Conservation (phyloP, 2,888 invertebrate genomes). For the Malthinus seriepunctatus region DNA sequence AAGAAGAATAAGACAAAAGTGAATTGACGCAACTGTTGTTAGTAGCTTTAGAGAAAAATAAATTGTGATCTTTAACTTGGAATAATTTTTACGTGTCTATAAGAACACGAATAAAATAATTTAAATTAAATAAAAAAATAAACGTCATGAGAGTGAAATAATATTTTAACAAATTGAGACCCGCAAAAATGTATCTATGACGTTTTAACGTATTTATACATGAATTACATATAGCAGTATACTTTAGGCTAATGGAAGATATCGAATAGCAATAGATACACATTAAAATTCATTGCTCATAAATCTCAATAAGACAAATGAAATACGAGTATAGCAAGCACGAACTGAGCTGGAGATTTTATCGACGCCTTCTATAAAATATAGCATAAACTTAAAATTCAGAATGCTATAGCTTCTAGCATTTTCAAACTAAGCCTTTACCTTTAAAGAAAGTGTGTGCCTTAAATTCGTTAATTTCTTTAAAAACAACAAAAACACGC, state of each 20-base stretch:
- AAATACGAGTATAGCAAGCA: conserved; percentile 31
- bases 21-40: not conserved
- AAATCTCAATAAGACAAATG: conserved; percentile 37
- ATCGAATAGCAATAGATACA: conserved; percentile 34
- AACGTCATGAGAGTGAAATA: not conserved
- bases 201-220: conserved; percentile 19
- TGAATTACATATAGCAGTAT: conserved; percentile 28
- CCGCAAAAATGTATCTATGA: conserved; percentile 16
- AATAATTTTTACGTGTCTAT: not conserved
- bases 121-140: conserved; percentile 1
- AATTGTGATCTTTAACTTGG: not conserved
- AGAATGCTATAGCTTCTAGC: conserved; percentile 2
- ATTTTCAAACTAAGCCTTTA: conserved; percentile 3
- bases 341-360: conserved; percentile 27
- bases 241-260: conserved; percentile 28
- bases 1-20: conserved; percentile 6
- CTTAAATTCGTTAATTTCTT: too few species aligned
- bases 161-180: not conserved
- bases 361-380: conserved; percentile 26
- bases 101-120: not conserved
- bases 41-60: not conserved
- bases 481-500: not conserved
- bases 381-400: conserved; percentile 18
- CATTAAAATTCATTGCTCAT: conserved; percentile 37
- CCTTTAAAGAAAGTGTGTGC: conserved; percentile 1